Evolutionary conservation across 2,888 invertebrate genomes (phyloP).

Genomic region (Heliconius aoede): DNA sequence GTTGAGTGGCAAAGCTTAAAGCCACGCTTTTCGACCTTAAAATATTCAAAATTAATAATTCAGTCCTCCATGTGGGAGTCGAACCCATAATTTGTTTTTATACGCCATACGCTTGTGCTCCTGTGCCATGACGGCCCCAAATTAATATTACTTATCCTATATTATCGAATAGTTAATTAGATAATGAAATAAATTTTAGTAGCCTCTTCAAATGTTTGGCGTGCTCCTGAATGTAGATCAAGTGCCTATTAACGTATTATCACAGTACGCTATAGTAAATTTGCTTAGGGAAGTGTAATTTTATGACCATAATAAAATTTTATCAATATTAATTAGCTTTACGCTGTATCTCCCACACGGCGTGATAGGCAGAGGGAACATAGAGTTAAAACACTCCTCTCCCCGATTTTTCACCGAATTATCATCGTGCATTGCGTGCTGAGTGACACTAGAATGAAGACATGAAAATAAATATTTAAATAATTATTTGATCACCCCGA

Average conservation of each 20-base stretch:
- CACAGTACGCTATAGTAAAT: not conserved
- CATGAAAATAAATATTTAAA: no score
- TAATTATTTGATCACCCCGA: no score
- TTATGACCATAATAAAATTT: not conserved
- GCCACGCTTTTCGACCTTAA: no score
- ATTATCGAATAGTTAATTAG: conserved; percentile 2
- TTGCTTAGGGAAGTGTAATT: not conserved
- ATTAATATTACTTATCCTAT: not conserved
- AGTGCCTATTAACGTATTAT: not conserved
- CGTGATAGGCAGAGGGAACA: no score
- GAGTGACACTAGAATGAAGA: no score
- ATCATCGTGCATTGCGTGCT: no score
- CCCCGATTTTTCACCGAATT: no score
- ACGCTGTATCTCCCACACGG: no score
- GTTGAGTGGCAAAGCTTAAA: no score
- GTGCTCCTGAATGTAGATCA: conserved; percentile 11
- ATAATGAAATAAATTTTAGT: conserved; percentile 15
- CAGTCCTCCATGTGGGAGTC: accelerated
- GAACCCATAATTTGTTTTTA: no score
- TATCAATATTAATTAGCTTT: not conserved
- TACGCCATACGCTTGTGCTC: not conserved
- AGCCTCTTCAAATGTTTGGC: conserved; percentile 14
- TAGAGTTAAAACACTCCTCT: no score
- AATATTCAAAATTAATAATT: no score
- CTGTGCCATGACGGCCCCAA: not conserved